Evolutionary conservation across 2,113 vertebrate species (phyloP), one percentile per base, ranked within the genome.

Genomic region (Lamprologus speciosus): DNA sequence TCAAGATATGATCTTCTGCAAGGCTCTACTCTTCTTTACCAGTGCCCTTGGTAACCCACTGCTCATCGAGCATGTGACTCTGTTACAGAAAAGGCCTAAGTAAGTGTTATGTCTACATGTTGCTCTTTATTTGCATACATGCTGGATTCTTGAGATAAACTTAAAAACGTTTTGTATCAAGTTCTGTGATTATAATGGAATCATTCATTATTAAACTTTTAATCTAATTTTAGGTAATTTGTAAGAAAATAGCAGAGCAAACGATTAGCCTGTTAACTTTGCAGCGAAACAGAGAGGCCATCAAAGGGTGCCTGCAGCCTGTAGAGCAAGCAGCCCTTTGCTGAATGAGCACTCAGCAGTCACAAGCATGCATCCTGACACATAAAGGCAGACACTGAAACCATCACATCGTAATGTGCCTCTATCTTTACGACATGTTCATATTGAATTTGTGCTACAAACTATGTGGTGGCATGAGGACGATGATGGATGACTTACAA

Each of bases 401-500:
- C 53, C 58, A 37, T 86, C 33, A 14, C 23, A 78, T 70, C 55
- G 63, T 57, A 57, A 84, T 37, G 23, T 79, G 53, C 26, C 83
- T 87, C 73, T 50, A 40, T 88, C 65, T 83, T 87, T 54, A 16
- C 55, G 80, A 80, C 73, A 87, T 21, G 73, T 55, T 90, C 35
- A 54, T 85, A 82, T 68, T 31, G 58, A 68, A 85, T 88, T 80
- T 84, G 70, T 86, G 78, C 23, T 42, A 40, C 79, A 87, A 70
- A 87, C 35, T 86, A 65, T 54, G 82, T 68, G 80, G 47, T 81
- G 88, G 84, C 80, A 83, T 9, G 1, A 9, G n/a, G 85, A 91
- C 85, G 54, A 57, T 93, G 92, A 93, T 89, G 86, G 88, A 94
- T 90, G 83, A 83, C 73, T 88, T 89, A 85, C 90, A 82, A 89